Conservation (phyloP, 2,113 vertebrate species). For the Cnemophilus loriae region DNA sequence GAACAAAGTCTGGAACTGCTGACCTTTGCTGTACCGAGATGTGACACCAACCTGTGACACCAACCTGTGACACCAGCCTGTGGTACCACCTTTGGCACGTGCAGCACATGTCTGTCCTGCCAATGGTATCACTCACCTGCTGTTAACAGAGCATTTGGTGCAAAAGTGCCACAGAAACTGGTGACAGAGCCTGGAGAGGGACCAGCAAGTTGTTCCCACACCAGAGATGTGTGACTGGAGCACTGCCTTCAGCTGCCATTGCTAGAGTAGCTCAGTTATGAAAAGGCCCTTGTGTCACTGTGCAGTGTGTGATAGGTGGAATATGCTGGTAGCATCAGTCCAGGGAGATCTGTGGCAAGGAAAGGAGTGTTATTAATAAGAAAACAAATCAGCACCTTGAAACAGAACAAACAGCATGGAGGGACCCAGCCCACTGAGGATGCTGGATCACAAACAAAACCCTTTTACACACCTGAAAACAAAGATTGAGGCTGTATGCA, state of each 20-base stretch:
- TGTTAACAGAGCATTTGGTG: not conserved
- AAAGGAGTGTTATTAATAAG: not conserved
- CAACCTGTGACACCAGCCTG: not conserved
- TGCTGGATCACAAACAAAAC: not conserved
- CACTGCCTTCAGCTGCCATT: not conserved
- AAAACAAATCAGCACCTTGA: not conserved
- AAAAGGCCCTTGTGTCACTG: not conserved
- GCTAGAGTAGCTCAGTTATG: not conserved
- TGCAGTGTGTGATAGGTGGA: not conserved
- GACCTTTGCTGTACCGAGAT: not conserved
- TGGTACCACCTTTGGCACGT: rapidly evolving
- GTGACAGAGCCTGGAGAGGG: not conserved
- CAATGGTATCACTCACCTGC: not conserved
- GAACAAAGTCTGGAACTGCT: not conserved
- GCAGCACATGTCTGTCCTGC: rapidly evolving
- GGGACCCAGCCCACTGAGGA: not conserved
- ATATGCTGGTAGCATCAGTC: not conserved
- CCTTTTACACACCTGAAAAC: not conserved
- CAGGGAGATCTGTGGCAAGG: not conserved
- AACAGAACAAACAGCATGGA: not conserved
- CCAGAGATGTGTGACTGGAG: not conserved
- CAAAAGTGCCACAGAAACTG: not conserved
- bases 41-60: not conserved
- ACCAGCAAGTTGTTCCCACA: not conserved
- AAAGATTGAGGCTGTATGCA: not conserved